Evolutionary conservation across 2,888 invertebrate species (phyloP).

Genomic region (Microdon myrmicae): DNA sequence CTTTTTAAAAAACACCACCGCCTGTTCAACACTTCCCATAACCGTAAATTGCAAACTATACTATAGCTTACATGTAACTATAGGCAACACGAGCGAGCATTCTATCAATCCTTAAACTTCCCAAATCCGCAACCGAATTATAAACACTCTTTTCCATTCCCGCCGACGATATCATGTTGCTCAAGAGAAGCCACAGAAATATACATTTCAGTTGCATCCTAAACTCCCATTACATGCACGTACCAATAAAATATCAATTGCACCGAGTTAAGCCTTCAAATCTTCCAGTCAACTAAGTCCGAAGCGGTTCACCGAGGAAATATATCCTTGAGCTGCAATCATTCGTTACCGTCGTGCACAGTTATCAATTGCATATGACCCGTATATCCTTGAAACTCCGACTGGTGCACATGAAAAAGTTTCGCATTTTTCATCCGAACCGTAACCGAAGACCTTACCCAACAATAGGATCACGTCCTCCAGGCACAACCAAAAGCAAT

Average conservation of each 20-base stretch:
- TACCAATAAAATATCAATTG: constrained; percentile 41
- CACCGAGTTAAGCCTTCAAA: constrained; percentile 22
- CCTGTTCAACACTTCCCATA: too few relatives aligned
- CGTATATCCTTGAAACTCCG: constrained; percentile 33
- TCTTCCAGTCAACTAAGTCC: constrained; percentile 35
- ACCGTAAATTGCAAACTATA: too few relatives aligned
- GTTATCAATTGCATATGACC: constrained; percentile 11
- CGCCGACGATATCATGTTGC: too few relatives aligned
- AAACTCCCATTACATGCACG: too few relatives aligned
- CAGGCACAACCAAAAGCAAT: constrained; percentile 20
- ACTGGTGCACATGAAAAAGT: constrained; percentile 41
- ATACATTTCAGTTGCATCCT: too few relatives aligned
- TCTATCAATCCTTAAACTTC: too few relatives aligned
- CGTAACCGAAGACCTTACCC: constrained; percentile 30
- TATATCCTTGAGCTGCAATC: constrained; percentile 32
- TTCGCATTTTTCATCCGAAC: constrained; percentile 26
- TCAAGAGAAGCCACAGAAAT: too few relatives aligned
- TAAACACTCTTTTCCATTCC: too few relatives aligned
- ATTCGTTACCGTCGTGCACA: constrained; percentile 18
- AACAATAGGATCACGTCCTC: constrained; percentile 2
- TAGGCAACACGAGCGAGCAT: too few relatives aligned
- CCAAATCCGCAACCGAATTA: too few relatives aligned
- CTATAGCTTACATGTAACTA: too few relatives aligned
- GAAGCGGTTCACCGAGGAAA: constrained; percentile 16
- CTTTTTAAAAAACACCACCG: too few relatives aligned